Evolutionary conservation across 2,888 invertebrate species (phyloP).

Genomic region (Masnerella sp.): DNA sequence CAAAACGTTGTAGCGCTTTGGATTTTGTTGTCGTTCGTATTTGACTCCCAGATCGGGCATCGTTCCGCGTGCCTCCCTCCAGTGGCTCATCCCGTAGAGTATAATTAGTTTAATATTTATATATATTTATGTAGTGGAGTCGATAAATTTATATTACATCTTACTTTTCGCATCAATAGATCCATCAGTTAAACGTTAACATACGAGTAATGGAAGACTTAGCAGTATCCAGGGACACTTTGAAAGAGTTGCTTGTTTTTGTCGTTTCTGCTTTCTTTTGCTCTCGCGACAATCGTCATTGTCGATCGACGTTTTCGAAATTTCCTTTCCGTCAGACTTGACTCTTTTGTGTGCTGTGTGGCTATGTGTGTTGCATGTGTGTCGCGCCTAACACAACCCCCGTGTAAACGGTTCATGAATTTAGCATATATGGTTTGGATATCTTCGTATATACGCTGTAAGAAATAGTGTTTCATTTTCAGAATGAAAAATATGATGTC

Average conservation of each 20-base stretch:
- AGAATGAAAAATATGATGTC: no score
- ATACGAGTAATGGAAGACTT: conserved; percentile 76
- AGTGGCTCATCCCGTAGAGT: conserved; percentile 52
- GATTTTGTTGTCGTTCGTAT: conserved; percentile 27
- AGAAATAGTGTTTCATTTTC: no score
- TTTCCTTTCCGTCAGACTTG: conserved; percentile 49
- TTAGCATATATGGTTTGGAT: no score
- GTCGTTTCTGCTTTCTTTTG: not conserved
- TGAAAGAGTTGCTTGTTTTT: conserved; percentile 60
- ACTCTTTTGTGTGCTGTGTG: conserved; percentile 48
- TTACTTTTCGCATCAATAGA: conserved; percentile 65
- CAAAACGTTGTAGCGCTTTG: conserved; percentile 57
- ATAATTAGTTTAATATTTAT: conserved; percentile 51
- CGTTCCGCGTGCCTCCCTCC: not conserved
- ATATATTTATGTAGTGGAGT: conserved; percentile 64
- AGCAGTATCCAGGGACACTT: conserved; percentile 68
- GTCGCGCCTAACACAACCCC: conserved; percentile 25
- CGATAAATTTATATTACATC: conserved; percentile 66
- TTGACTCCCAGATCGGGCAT: no score
- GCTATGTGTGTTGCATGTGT: conserved; percentile 17
- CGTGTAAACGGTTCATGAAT: no score
- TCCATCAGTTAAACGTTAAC: conserved; percentile 71
- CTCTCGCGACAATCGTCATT: conserved; percentile 51
- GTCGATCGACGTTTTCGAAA: conserved; percentile 42
- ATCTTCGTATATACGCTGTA: no score